Evolutionary conservation across 2,888 invertebrate genomes (phyloP), one percentile per base, ranked within the genome.

Genomic region (Plemyria rubiginata): DNA sequence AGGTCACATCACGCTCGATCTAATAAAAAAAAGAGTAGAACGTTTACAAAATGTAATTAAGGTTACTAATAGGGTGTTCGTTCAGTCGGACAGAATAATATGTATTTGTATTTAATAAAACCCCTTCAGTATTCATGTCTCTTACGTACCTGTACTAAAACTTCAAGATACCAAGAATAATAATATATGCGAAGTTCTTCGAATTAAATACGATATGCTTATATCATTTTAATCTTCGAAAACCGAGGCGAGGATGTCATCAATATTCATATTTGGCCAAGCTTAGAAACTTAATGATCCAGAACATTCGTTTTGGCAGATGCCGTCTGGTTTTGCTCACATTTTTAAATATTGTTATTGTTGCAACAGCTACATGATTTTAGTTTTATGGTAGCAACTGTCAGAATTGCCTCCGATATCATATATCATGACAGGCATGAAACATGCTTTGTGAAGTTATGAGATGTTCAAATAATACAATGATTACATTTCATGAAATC

Each of bases 261-360:
- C 64, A 67, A 64, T 65, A 67, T 66, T 71, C 64, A 68, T 70
- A 65, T 70, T 65, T 62, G 64, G 45, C 41, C 56, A 48, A 64
- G 64, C 67, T 64, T 65, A 59, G 56, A 58, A 60, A 66, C 49
- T 67, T 67, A 67, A 71, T 68, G 65, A 59, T 58, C 68, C 65
- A 48, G 38, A 68, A 68, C 63, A 52, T 65, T 62, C 38, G 43
- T 11, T 56, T 62, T 62, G 61, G 52, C 55, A 61, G 28, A 16
- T 16, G 38, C 36, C 50, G 38, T 41, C 49, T 64, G 60, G 49
- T 56, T 56, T 52, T 59, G 38, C 52, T 63, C 60, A 60, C 60
- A 62, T 58, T 41, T 53, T 64, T 50, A 43, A 50, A 46, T 52
- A 45, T 32, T 62, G 41, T 45, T 64, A 36, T 59, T 55, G 40